These are phyloP conservation scores for Acanthornis magna DNA, from an alignment of 2,797 vertebrate genomes.

Conservation along the genomic window DNA sequence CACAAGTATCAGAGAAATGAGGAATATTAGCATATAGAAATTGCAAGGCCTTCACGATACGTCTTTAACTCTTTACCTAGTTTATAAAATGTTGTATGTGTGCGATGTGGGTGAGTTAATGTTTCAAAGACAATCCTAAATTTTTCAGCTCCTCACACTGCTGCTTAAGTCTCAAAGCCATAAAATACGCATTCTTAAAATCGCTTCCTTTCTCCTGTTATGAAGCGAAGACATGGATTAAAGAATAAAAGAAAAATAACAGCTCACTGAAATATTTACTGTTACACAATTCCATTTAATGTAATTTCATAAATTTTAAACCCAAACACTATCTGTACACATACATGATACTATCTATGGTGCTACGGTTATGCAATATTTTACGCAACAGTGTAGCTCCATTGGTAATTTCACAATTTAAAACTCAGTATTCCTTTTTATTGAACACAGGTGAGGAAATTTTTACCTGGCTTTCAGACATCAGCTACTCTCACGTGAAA, in stretches of 20 bases:
- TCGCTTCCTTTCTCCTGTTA: background rate
- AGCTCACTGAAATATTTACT: background rate
- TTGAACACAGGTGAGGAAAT: background rate
- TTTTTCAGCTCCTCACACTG: background rate
- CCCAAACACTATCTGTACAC: background rate
- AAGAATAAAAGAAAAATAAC: background rate
- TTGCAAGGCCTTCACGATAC: background rate
- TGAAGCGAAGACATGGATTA: background rate
- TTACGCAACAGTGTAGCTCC: background rate
- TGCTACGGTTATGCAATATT: conserved; percentile 15
- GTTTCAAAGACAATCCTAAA: conserved; percentile 11
- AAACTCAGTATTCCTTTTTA: background rate
- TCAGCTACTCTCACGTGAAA: background rate
- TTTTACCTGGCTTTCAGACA: background rate
- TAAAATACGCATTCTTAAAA: background rate
- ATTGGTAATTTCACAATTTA: conserved; percentile 37
- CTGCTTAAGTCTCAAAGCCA: conserved; percentile 7
- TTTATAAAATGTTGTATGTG: background rate
- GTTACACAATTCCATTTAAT: background rate
- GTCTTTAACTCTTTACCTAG: background rate
- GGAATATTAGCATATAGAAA: background rate
- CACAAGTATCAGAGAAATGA: background rate
- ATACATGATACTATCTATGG: background rate
- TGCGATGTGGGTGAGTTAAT: background rate
- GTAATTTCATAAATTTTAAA: conserved; percentile 31